phyloP scores from a whole-genome alignment of 2,888 invertebrate genomes.

The Caenorhabditis sinica region DNA sequence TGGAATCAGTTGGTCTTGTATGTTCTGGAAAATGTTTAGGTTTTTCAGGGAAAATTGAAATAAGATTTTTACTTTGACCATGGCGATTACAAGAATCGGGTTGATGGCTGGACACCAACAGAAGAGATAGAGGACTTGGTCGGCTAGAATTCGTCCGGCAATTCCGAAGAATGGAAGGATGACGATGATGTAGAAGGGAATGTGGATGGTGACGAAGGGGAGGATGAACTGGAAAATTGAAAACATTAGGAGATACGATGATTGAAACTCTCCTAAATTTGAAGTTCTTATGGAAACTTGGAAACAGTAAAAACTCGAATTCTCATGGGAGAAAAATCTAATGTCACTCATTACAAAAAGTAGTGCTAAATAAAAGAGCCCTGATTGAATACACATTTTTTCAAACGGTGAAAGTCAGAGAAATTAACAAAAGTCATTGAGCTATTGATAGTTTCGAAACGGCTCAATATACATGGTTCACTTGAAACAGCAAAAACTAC shows the following conservation, averaged over 20 bases:
- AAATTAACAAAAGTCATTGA: too few species aligned
- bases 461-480: too few species aligned
- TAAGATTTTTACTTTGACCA: slow-evolving; percentile 42
- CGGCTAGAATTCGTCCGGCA: slow-evolving; percentile 23
- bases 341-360: too few species aligned
- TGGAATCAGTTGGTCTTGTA: slow-evolving; percentile 40
- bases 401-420: too few species aligned
- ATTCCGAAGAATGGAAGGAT: slow-evolving; percentile 52
- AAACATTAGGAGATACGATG: too few species aligned
- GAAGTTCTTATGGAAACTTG: neutral
- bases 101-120: slow-evolving; percentile 65
- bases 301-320: too few species aligned
- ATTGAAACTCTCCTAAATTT: too few species aligned
- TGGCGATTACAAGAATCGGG: slow-evolving; percentile 55
- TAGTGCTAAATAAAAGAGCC: too few species aligned
- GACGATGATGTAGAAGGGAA: slow-evolving; percentile 62
- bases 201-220: slow-evolving; percentile 60
- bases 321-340: too few species aligned
- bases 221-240: slow-evolving; percentile 57
- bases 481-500: neutral
- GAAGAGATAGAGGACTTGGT: slow-evolving; percentile 44
- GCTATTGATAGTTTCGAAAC: too few species aligned
- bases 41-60: neutral
- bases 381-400: too few species aligned
- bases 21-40: slow-evolving; percentile 30